Evolutionary conservation across 1,140 invertebrate species (phyloP), one percentile per base, ranked within the genome.

Genomic region (Drosophila repleta): DNA sequence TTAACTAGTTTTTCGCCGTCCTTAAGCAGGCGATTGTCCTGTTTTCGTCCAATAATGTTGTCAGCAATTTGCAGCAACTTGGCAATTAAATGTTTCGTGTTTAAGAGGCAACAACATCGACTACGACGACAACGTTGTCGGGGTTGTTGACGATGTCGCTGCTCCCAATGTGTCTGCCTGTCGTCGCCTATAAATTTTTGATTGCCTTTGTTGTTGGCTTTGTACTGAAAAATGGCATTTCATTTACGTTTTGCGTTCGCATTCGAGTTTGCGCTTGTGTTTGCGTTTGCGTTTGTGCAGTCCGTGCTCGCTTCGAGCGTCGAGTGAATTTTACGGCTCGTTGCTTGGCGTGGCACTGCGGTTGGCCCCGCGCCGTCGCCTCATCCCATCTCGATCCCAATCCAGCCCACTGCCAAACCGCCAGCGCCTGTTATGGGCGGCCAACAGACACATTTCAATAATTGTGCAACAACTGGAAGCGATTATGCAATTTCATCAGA

Each of bases 391-490:
- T 35, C 57, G 35, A 13, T 11, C 43, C 46, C 18, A 13, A 26
- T 13, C 18, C 29, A 21, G 29, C 4, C 46, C 43, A 18, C 43
- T 32, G 55, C 63, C 55, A 41, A 41, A 15, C 29, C 43, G 18
- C n/a, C 48, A 21, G 48, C 10, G 66, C 58, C 49, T 55, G 13
- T 8, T 55, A 21, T 46, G 66, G 66, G 64, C 37, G 55, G 43
- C 62, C 64, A 74, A 65, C 76, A 72, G 73, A 73, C 79, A 76
- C 79, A 88, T 89, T 88, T 88, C 84, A 88, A 88, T 88, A 88
- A 88, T 88, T 88, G 83, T 88, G 83, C 83, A 88, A 83, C 83
- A 88, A 88, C 83, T 88, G 83, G 83, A 88, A 88, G 73, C 79
- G 84, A 88, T 88, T 88, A 88, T 88, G 84, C 83, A 88, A 88